phyloP scores from a whole-genome alignment of 2,888 invertebrate species.

The Noctua janthina region DNA sequence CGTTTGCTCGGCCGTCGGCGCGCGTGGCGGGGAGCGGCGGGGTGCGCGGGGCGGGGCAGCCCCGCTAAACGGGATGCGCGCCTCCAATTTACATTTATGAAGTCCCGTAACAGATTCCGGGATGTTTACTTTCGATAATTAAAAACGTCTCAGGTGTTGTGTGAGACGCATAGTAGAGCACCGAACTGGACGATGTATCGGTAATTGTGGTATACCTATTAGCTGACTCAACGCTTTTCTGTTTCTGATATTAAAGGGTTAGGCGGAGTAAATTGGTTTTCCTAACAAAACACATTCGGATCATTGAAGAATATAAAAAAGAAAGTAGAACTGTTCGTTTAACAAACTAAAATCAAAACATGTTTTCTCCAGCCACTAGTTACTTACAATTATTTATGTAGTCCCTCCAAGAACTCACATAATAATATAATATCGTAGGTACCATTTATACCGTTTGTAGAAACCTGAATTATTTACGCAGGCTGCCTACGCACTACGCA shows the following conservation, averaged over 20 bases:
- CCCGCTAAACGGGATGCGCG: slow-evolving; percentile 87
- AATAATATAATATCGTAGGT: slow-evolving; percentile 20
- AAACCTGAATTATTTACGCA: slow-evolving; percentile 56
- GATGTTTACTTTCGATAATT: slow-evolving; percentile 90
- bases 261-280: neutral
- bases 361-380: neutral
- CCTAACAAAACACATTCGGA: neutral
- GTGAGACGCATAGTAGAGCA: slow-evolving; percentile 67
- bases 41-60: slow-evolving; percentile 66
- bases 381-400: slow-evolving; percentile 19
- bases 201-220: slow-evolving; percentile 29
- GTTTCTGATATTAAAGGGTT: slow-evolving; percentile 1
- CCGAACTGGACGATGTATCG: slow-evolving; percentile 45
- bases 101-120: slow-evolving; percentile 88
- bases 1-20: slow-evolving; percentile 67
- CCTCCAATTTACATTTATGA: slow-evolving; percentile 90
- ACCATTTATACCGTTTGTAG: slow-evolving; percentile 33
- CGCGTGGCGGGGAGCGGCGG: slow-evolving; percentile 58
- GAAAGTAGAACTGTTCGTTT: neutral
- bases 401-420: neutral
- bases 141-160: slow-evolving; percentile 86
- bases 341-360: neutral
- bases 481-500: slow-evolving; percentile 46
- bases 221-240: slow-evolving; percentile 6
- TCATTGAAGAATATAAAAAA: neutral